Evolutionary conservation across 2,113 vertebrate species (phyloP).

Genomic region (Pitta sordida): DNA sequence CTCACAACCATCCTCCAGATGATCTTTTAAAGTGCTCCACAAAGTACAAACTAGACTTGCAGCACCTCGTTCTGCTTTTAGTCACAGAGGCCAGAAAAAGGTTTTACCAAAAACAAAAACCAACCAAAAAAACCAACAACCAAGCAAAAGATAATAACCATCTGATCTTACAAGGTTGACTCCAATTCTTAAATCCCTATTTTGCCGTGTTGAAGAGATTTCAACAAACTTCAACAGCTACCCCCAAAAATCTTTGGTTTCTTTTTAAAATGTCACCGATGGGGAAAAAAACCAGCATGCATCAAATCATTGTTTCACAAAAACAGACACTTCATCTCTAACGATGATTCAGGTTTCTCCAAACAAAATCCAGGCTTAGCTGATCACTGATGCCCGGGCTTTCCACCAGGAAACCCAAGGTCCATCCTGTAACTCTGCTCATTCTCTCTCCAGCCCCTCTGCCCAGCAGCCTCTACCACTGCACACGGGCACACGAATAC

Average conservation of each 20-base stretch:
- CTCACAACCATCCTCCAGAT: neutral
- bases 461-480: neutral
- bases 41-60: neutral
- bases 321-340: neutral
- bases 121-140: neutral
- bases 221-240: neutral
- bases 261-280: constrained; percentile 35
- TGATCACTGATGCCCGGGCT: neutral
- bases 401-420: neutral
- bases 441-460: neutral
- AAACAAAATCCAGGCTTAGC: neutral
- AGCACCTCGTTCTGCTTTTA: neutral
- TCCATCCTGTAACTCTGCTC: neutral
- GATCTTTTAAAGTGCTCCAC: neutral
- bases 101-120: neutral
- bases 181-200: neutral
- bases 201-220: constrained; percentile 28
- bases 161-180: constrained; percentile 1
- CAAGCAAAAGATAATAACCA: neutral
- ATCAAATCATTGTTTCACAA: neutral
- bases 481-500: neutral
- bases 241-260: neutral
- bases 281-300: neutral
- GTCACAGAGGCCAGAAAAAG: neutral
- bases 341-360: neutral